phyloP scores from a whole-genome alignment of 2,113 vertebrate species.

The Colossoma macropomum region DNA sequence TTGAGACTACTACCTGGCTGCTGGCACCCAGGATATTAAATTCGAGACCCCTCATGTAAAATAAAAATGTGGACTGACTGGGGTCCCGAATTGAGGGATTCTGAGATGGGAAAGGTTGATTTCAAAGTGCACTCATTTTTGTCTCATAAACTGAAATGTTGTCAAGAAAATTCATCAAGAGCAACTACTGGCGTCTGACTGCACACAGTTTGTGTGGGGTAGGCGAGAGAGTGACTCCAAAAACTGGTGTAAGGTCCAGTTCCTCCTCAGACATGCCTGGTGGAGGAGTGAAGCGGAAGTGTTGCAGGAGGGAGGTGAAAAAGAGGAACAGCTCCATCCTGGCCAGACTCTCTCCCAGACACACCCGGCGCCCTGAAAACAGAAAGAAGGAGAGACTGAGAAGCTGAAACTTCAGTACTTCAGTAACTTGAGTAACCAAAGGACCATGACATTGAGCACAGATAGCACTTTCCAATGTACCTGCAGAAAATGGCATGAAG shows the following conservation, averaged over 20 bases:
- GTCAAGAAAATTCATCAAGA: too few species aligned
- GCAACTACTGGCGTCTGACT: background rate
- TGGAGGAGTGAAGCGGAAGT: slow-evolving; percentile 73
- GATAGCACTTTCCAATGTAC: slow-evolving; percentile 40
- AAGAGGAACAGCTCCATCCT: slow-evolving; percentile 83
- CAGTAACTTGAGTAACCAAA: too few species aligned
- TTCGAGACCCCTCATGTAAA: too few species aligned
- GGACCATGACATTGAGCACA: background rate
- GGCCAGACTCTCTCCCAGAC: slow-evolving; percentile 78
- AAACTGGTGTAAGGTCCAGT: slow-evolving; percentile 70
- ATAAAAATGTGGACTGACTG: too few species aligned
- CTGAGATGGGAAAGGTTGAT: too few species aligned
- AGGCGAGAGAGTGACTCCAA: slow-evolving; percentile 61
- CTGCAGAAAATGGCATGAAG: slow-evolving; percentile 77
- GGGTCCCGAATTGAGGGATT: too few species aligned
- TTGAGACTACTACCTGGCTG: too few species aligned
- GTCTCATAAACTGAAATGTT: too few species aligned
- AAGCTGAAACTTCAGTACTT: too few species aligned
- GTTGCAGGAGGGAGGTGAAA: slow-evolving; percentile 78
- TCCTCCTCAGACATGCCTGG: slow-evolving; percentile 74
- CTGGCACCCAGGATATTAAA: too few species aligned
- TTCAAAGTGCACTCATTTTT: too few species aligned
- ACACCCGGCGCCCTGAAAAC: slow-evolving; percentile 73
- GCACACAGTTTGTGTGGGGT: slow-evolving; percentile 63
- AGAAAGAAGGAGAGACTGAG: too few species aligned